Evolutionary conservation across 2,113 vertebrate genomes (phyloP), one percentile per base, ranked within the genome.

Genomic region (Pollachius pollachius): DNA sequence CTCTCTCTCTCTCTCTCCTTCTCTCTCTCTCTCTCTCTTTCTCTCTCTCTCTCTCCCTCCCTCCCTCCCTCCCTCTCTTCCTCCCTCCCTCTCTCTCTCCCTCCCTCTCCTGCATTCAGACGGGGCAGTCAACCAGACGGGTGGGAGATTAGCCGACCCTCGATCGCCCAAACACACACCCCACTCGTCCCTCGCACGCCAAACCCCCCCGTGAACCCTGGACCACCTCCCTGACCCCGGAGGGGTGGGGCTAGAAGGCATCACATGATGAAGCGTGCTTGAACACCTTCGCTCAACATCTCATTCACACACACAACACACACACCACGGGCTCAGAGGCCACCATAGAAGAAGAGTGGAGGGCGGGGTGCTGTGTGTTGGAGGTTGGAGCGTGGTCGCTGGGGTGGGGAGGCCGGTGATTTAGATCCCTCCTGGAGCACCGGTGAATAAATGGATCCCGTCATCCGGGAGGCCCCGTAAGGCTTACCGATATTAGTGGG

Each of bases 81-180:
- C 37, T 11, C 11, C 1, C 37, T 41, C 37, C 9, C 37, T 41
- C 37, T 41, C 37, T 41, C 37, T 41, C 37, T 41, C 37, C 9
- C 37, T 41, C 37, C 9, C 37, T 41, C 37, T 41, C 37, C 11
- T 64, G 78, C n/a, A 94, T 95, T 95, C 94, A 94, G 87, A 87
- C 86, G 93, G 93, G 89, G 90, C 92, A 91, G 89, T 93, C 90
- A 93, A 94, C 91, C 93, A 87, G 80, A 85, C 87, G 90, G 86
- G 75, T 88, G 92, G 91, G 91, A 94, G 94, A 96, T 95, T 95
- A 95, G 90, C 81, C 9, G 37, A 88, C 91, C 92, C 92, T 70
- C 67, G 77, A 74, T 89, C 87, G 83, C 93, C 93, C 92, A 77
- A 74, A 89, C 87, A 84, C 93, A 94, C 92, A 90, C 91, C 81